Conservation (phyloP, 1,140 invertebrate species). For the Chrysomallon squamiferum region DNA sequence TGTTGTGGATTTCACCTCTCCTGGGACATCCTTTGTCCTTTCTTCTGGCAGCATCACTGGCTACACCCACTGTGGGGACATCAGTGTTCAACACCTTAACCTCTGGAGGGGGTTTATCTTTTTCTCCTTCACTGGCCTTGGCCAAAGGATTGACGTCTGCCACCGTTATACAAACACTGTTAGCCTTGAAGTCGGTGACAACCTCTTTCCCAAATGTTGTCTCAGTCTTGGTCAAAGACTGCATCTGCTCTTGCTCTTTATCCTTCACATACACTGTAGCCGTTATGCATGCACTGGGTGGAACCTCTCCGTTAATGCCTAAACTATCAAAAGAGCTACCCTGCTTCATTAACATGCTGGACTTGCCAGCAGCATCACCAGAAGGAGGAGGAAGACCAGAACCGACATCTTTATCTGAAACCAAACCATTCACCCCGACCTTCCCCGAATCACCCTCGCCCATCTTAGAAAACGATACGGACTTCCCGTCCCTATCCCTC, state of each 20-base stretch:
- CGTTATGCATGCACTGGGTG: slow-evolving; percentile 19
- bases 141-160: no score
- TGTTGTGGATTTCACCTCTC: background rate
- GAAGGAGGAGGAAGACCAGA: background rate
- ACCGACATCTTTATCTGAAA: slow-evolving; percentile 19
- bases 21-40: background rate
- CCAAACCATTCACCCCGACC: slow-evolving; percentile 11
- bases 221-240: no score
- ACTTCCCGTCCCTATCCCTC: slow-evolving; percentile 7
- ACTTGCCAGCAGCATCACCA: no score
- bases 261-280: slow-evolving; percentile 17
- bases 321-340: background rate
- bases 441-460: background rate
- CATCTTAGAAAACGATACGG: slow-evolving; percentile 10
- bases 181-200: no score
- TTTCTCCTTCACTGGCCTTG: no score
- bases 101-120: no score
- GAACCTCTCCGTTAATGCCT: slow-evolving; percentile 19
- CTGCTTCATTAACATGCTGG: background rate
- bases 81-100: no score
- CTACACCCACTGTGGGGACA: slow-evolving; percentile 11
- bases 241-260: background rate
- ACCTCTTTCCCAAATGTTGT: no score
- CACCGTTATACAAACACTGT: no score
- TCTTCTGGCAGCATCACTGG: background rate